Conservation (phyloP, 2,888 invertebrate genomes). For the Acanthosoma haemorrhoidale region DNA sequence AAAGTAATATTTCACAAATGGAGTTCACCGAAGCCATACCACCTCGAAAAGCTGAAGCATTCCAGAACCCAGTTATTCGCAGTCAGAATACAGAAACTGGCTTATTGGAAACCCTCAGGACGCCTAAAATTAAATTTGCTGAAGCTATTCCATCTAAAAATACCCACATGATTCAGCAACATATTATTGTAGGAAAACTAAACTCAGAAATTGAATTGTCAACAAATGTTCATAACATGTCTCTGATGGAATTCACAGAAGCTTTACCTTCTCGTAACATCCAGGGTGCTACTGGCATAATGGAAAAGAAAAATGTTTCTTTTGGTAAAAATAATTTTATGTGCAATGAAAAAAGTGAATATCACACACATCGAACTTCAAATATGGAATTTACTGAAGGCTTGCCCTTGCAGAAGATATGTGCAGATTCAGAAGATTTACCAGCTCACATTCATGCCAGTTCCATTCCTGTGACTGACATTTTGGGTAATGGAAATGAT, state of each 20-base stretch:
- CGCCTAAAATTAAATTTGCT: neutral
- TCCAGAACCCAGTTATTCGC: too few species aligned
- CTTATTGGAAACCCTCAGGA: neutral
- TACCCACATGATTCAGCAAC: neutral
- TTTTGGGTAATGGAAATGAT: too few species aligned
- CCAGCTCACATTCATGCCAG: too few species aligned
- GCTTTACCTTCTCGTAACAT: neutral
- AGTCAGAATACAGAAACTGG: neutral
- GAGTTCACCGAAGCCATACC: slow-evolving; percentile 28
- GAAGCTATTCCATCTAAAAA: neutral
- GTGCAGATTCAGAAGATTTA: too few species aligned
- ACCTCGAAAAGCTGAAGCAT: too few species aligned
- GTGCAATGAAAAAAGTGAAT: too few species aligned
- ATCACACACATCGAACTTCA: neutral
- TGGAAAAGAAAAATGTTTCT: too few species aligned
- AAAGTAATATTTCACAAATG: slow-evolving; percentile 1
- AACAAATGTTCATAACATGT: too few species aligned
- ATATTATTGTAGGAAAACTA: neutral
- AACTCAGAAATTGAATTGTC: too few species aligned
- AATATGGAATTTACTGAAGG: neutral
- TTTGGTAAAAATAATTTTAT: too few species aligned
- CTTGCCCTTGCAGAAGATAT: neutral
- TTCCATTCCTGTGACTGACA: too few species aligned
- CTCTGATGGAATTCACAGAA: slow-evolving; percentile 29
- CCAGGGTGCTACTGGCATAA: neutral